phyloP scores from a whole-genome alignment of 2,888 invertebrate genomes.

The Andrena camellia region DNA sequence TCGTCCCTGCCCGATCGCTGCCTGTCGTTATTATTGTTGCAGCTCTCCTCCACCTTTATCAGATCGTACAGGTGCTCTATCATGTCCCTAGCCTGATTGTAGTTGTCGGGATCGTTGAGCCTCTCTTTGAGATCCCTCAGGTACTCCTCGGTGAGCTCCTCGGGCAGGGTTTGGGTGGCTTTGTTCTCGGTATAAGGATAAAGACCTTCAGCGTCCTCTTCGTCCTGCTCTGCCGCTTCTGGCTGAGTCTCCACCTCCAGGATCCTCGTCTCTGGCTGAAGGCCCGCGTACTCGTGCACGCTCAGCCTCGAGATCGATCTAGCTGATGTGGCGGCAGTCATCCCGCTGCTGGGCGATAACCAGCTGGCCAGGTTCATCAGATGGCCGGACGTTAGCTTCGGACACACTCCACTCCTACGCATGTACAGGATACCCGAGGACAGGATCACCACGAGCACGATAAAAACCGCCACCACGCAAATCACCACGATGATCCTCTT shows the following conservation, averaged over 20 bases:
- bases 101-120: slow-evolving; percentile 90
- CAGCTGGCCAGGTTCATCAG: slow-evolving; percentile 78
- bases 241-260: slow-evolving; percentile 84
- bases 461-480: slow-evolving; percentile 79
- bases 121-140: slow-evolving; percentile 89
- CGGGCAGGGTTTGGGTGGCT: slow-evolving; percentile 90
- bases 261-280: slow-evolving; percentile 87
- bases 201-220: slow-evolving; percentile 80
- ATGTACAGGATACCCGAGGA: slow-evolving; percentile 81
- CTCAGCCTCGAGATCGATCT: slow-evolving; percentile 88
- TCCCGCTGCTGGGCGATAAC: slow-evolving; percentile 80
- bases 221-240: slow-evolving; percentile 74
- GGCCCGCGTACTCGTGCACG: slow-evolving; percentile 88
- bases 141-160: slow-evolving; percentile 91
- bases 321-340: slow-evolving; percentile 86
- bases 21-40: slow-evolving; percentile 86
- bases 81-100: slow-evolving; percentile 91
- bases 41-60: slow-evolving; percentile 90
- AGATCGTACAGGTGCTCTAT: slow-evolving; percentile 92
- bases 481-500: slow-evolving; percentile 82
- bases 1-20: slow-evolving; percentile 81
- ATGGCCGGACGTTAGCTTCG: slow-evolving; percentile 80
- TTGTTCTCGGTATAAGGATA: slow-evolving; percentile 86
- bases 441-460: slow-evolving; percentile 79
- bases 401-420: slow-evolving; percentile 82